Evolutionary conservation across 2,888 invertebrate species (phyloP).

Genomic region (Volucella inflata): DNA sequence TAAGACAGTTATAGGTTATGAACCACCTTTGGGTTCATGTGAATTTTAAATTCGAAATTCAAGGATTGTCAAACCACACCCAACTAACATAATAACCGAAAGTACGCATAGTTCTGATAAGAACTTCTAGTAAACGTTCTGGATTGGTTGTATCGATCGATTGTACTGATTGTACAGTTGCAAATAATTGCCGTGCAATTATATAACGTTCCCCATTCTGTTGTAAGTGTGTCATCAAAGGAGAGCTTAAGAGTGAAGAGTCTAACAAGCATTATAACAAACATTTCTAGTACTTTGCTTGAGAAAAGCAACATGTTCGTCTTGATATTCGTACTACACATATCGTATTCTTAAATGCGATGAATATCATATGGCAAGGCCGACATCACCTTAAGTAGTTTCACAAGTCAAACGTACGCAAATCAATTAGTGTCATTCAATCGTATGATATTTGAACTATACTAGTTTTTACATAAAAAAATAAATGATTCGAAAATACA

Average conservation of each 20-base stretch:
- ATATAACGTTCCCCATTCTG: conserved; percentile 16
- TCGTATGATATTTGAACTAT: conserved; percentile 6
- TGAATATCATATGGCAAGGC: conserved; percentile 46
- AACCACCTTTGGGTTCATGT: background rate
- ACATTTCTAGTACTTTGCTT: conserved; percentile 30
- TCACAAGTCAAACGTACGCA: conserved; percentile 68
- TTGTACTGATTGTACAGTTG: conserved; percentile 54
- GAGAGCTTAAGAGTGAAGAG: conserved; percentile 61
- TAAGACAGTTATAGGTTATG: background rate
- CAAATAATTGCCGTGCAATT: conserved; percentile 39
- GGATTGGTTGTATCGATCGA: too few species aligned
- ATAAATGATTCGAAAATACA: conserved; percentile 18
- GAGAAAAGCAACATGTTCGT: conserved; percentile 2
- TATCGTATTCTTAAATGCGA: background rate
- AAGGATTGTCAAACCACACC: conserved; percentile 10
- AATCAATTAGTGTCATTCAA: conserved; percentile 62
- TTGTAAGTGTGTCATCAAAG: conserved; percentile 17
- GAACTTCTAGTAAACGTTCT: conserved; percentile 12
- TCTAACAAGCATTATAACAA: conserved; percentile 52
- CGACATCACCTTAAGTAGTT: conserved; percentile 53
- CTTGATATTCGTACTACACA: conserved; percentile 3
- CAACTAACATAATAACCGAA: conserved; percentile 7
- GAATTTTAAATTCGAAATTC: background rate
- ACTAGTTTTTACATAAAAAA: conserved; percentile 48
- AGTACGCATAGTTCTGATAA: conserved; percentile 46